A percentile compares a stretch with the other conserved stretches of the same genome.
phyloP scores from a whole-genome alignment of 2,888 invertebrate genomes.

The Eulithis testata region DNA sequence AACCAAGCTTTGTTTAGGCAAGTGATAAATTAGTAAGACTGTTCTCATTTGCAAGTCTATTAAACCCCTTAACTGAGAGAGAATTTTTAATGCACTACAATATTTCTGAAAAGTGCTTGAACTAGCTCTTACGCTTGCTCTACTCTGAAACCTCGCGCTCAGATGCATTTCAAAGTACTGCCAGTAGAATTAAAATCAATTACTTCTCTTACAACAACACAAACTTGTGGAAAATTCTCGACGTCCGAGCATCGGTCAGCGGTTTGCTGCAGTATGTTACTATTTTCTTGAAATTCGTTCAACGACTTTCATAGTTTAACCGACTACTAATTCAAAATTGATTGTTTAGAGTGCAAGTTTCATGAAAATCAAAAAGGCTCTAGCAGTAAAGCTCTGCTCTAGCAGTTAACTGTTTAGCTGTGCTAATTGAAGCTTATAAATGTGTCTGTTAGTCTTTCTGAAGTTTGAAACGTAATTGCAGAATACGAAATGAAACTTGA shows the following conservation, averaged over 20 bases:
- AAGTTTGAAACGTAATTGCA: constrained; percentile 12
- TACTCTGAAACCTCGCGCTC: constrained; percentile 66
- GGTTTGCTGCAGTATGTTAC: constrained; percentile 49
- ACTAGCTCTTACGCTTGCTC: constrained; percentile 44
- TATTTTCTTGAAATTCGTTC: constrained; percentile 54
- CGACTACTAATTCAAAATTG: constrained; percentile 44
- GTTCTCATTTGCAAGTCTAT: constrained; percentile 47
- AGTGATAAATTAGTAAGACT: constrained; percentile 39
- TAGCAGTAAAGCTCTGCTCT: neutral
- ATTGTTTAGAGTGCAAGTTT: constrained; percentile 32
- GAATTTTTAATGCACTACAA: constrained; percentile 59
- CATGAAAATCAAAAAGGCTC: constrained; percentile 1
- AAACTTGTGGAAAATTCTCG: constrained; percentile 64
- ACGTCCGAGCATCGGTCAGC: constrained; percentile 37
- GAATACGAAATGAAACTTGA: constrained; percentile 45
- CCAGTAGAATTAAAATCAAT: constrained; percentile 77
- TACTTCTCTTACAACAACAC: constrained; percentile 67
- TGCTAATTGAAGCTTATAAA: constrained; percentile 9
- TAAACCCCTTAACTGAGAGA: constrained; percentile 45
- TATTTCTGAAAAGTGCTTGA: constrained; percentile 52
- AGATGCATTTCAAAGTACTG: constrained; percentile 67
- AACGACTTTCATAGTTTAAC: constrained; percentile 47
- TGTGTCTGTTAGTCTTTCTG: neutral
- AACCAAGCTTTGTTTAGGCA: constrained; percentile 17
- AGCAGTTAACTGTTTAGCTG: neutral